phyloP scores from a whole-genome alignment of 2,113 vertebrate genomes.

The Apaloderma vittatum region DNA sequence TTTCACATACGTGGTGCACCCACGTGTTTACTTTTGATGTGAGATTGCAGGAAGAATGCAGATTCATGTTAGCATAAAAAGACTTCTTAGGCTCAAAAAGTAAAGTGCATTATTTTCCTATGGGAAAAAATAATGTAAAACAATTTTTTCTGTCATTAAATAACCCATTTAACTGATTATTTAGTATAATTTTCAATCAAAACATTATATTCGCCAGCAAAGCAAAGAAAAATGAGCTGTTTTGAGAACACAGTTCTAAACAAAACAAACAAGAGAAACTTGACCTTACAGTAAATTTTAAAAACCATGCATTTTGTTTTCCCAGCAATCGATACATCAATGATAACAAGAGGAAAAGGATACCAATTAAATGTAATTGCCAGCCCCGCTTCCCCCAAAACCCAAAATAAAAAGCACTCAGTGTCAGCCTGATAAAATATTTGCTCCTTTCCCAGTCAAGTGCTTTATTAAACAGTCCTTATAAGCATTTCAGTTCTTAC shows the following conservation, averaged over 20 bases:
- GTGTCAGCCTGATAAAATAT: constrained; percentile 58
- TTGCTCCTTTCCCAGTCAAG: constrained; percentile 53
- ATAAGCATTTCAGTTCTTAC: constrained; percentile 35
- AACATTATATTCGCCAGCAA: constrained; percentile 23
- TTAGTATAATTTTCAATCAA: constrained; percentile 70
- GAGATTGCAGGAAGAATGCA: not conserved
- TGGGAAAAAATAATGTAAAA: constrained; percentile 63
- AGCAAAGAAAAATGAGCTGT: constrained; percentile 66
- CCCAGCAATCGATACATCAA: constrained; percentile 49
- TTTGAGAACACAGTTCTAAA: constrained; percentile 51
- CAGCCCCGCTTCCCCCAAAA: constrained; percentile 19
- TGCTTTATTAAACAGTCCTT: constrained; percentile 50
- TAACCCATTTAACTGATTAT: constrained; percentile 51
- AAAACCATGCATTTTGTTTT: constrained; percentile 44
- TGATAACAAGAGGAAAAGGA: constrained; percentile 58
- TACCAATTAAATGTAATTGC: constrained; percentile 49
- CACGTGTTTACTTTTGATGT: not conserved
- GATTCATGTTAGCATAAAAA: not conserved
- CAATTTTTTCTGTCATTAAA: constrained; percentile 56
- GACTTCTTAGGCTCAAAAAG: not conserved
- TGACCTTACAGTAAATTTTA: constrained; percentile 31
- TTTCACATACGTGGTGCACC: not conserved
- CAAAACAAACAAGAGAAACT: constrained; percentile 52
- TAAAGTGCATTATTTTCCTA: constrained; percentile 48
- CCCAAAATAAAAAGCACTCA: constrained; percentile 48